These are phyloP conservation scores for Marasmarcha lunaedactyla DNA, from an alignment of 2,888 invertebrate genomes.

Conservation along the genomic window DNA sequence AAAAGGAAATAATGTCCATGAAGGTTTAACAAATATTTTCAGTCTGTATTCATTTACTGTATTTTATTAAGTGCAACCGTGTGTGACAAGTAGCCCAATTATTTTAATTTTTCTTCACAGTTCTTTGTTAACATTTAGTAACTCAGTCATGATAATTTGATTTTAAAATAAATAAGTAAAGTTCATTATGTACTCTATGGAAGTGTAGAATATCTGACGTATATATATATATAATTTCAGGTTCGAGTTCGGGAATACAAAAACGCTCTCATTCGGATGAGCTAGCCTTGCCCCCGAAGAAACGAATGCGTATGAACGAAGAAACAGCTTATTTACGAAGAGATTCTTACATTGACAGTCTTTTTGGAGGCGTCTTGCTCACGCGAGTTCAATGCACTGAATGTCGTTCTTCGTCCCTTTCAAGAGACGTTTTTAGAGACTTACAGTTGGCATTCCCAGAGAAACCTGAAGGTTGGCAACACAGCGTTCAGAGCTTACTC, in stretches of 20 bases:
- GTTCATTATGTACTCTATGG: too few relatives aligned
- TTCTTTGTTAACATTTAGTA: too few relatives aligned
- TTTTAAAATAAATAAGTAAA: too few relatives aligned
- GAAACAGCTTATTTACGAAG: conserved; percentile 31
- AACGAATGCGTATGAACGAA: conserved; percentile 30
- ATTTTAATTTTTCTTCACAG: too few relatives aligned
- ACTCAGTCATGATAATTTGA: too few relatives aligned
- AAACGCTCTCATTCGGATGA: background rate
- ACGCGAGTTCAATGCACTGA: conserved; percentile 80
- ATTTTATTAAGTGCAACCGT: too few relatives aligned
- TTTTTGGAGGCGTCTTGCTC: conserved; percentile 82
- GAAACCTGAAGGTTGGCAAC: conserved; percentile 44
- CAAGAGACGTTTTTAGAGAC: conserved; percentile 84
- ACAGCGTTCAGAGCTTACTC: conserved; percentile 81
- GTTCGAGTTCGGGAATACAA: conserved; percentile 26
- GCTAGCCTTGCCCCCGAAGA: conserved; percentile 22
- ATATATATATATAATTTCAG: too few relatives aligned
- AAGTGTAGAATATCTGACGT: too few relatives aligned
- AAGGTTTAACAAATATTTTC: too few relatives aligned
- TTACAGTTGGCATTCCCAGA: conserved; percentile 83
- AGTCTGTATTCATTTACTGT: too few relatives aligned
- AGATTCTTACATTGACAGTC: conserved; percentile 70
- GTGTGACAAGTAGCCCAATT: too few relatives aligned
- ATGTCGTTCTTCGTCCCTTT: conserved; percentile 79
- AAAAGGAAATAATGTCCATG: too few relatives aligned